phyloP scores from a whole-genome alignment of 1,140 invertebrate species.

The Tetramorium alpestre region DNA sequence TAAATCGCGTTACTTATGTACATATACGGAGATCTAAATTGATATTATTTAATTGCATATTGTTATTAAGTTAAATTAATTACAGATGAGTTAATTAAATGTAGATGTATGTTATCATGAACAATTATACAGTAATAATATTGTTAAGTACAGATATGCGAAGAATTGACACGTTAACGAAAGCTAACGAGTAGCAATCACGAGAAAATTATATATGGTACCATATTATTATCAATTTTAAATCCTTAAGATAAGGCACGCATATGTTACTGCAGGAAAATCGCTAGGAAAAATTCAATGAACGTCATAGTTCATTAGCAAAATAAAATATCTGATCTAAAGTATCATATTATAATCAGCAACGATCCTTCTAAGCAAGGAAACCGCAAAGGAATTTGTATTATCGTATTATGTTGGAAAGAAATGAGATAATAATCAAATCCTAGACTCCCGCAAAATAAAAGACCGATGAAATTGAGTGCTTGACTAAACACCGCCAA shows the following conservation, averaged over 20 bases:
- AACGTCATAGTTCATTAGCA: not conserved
- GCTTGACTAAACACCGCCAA: not conserved
- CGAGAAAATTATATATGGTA: not conserved
- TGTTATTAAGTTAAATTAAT: slow-evolving; percentile 9
- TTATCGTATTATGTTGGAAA: not conserved
- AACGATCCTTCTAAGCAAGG: not conserved
- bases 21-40: not conserved
- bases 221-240: not conserved
- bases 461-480: not conserved
- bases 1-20: not conserved
- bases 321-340: not conserved
- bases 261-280: not conserved
- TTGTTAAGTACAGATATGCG: not conserved
- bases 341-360: not conserved
- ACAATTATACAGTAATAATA: not conserved
- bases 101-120: not conserved
- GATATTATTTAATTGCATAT: slow-evolving; percentile 6
- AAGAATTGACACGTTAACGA: not conserved
- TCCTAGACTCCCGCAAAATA: not conserved
- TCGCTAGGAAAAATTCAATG: not conserved
- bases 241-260: not conserved
- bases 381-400: not conserved
- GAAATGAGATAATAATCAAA: slow-evolving; percentile 8
- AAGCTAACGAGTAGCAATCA: slow-evolving; percentile 2
- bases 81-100: slow-evolving; percentile 18